phyloP scores from a whole-genome alignment of 37 sponge, comb jelly and placozoan genomes.

The Chondrosia reniformis region DNA sequence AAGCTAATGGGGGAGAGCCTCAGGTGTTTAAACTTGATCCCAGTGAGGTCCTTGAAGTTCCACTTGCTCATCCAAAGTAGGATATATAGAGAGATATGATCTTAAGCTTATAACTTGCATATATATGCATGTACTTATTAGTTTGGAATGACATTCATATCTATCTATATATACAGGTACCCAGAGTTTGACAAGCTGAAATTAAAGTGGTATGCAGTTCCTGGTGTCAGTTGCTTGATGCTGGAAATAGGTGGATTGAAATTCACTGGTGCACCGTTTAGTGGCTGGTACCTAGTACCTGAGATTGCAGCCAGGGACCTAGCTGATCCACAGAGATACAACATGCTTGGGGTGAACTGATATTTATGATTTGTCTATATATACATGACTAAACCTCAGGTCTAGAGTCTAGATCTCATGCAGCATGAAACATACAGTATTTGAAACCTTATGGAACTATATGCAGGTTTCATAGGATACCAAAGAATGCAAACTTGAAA shows the following conservation, averaged over 20 bases:
- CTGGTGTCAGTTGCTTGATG: conserved; percentile 71
- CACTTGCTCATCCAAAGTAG: conserved; percentile 75
- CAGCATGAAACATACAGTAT: not conserved
- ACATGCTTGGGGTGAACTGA: conserved; percentile 57
- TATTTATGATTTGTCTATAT: no score
- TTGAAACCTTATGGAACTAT: no score
- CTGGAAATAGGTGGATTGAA: conserved; percentile 82
- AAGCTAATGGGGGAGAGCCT: conserved; percentile 58
- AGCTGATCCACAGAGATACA: conserved; percentile 68
- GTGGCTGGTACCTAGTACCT: conserved; percentile 85
- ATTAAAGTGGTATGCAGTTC: conserved; percentile 85
- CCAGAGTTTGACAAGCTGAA: conserved; percentile 60
- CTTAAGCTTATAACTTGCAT: no score
- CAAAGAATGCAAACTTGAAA: no score
- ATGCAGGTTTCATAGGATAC: no score
- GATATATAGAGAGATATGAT: not conserved
- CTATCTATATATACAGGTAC: no score
- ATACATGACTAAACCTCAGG: no score
- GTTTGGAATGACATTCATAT: no score
- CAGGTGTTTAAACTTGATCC: conserved; percentile 57
- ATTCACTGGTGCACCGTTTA: conserved; percentile 82
- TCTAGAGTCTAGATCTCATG: not conserved
- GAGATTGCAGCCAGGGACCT: conserved; percentile 76
- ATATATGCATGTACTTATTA: no score
- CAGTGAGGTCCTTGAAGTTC: conserved; percentile 60